Evolutionary conservation across 2,888 invertebrate genomes (phyloP).

Genomic region (Papilio protenor): DNA sequence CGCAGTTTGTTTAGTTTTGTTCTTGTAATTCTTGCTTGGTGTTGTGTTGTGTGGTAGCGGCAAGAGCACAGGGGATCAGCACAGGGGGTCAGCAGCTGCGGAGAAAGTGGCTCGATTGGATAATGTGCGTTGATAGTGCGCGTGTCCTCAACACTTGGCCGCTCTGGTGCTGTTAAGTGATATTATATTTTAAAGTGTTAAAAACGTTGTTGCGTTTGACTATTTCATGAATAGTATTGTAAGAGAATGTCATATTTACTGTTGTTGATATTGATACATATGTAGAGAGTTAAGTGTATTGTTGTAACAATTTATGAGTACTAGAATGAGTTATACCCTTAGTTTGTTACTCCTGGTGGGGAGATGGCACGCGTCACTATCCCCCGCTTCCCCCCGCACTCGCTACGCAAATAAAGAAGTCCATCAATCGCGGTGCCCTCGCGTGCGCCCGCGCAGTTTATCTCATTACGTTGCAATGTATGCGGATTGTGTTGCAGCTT

Average conservation of each 20-base stretch:
- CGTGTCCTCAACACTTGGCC: constrained; percentile 56
- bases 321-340: constrained; percentile 35
- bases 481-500: constrained; percentile 38
- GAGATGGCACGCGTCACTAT: constrained; percentile 70
- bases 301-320: not conserved
- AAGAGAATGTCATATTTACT: not conserved
- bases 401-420: constrained; percentile 51
- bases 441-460: constrained; percentile 38
- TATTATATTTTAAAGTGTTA: not conserved
- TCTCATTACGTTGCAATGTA: constrained; percentile 32
- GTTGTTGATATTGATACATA: not conserved
- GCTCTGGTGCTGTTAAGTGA: not conserved
- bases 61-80: not conserved
- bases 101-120: constrained; percentile 78
- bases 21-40: not conserved
- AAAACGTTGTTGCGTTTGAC: not conserved
- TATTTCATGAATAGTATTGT: not conserved
- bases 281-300: not conserved
- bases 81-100: constrained; percentile 66
- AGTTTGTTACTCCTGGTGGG: constrained; percentile 57
- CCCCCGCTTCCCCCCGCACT: constrained; percentile 53
- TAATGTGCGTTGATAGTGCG: constrained; percentile 64
- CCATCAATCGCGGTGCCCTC: constrained; percentile 23
- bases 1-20: not conserved
- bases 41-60: not conserved